phyloP scores from a whole-genome alignment of 1,140 invertebrate genomes.

The Tigriopus japonicus region DNA sequence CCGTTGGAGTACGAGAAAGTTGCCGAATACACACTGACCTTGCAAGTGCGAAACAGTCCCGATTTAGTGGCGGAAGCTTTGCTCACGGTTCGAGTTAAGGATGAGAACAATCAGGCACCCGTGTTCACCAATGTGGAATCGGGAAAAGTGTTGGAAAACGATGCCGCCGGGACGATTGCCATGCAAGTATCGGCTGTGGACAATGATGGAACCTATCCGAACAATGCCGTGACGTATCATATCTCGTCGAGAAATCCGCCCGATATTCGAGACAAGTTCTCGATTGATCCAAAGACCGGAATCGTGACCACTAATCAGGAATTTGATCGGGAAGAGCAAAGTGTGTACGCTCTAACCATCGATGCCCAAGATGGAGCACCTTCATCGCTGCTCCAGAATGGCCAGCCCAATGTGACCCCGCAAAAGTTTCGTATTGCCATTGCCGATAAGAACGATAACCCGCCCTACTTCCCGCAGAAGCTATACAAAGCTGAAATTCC shows the following conservation, averaged over 20 bases:
- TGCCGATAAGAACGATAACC: conserved; percentile 76
- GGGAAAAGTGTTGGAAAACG: conserved; percentile 62
- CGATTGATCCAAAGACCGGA: conserved; percentile 57
- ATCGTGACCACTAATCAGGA: conserved; percentile 52
- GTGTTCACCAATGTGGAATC: conserved; percentile 52
- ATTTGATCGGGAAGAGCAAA: conserved; percentile 59
- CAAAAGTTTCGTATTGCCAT: conserved; percentile 59
- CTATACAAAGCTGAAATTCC: conserved; percentile 51
- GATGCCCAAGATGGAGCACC: conserved; percentile 64
- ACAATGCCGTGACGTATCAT: conserved; percentile 31
- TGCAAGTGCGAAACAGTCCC: conserved; percentile 50
- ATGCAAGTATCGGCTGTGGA: conserved; percentile 71
- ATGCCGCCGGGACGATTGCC: conserved; percentile 51
- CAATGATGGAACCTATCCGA: conserved; percentile 54
- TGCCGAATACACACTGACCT: conserved; percentile 55
- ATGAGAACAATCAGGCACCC: conserved; percentile 74
- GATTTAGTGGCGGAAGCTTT: conserved; percentile 52
- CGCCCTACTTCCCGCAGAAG: conserved; percentile 48
- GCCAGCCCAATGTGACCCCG: conserved; percentile 38
- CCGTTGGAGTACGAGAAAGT: conserved; percentile 62
- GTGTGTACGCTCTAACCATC: conserved; percentile 59
- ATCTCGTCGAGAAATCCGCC: conserved; percentile 5
- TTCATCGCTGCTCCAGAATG: conserved; percentile 44
- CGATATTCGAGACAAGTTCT: conserved; percentile 46
- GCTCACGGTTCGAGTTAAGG: conserved; percentile 51